Evolutionary conservation across 1,140 invertebrate genomes (phyloP).

Genomic region (Drosophila burlai): DNA sequence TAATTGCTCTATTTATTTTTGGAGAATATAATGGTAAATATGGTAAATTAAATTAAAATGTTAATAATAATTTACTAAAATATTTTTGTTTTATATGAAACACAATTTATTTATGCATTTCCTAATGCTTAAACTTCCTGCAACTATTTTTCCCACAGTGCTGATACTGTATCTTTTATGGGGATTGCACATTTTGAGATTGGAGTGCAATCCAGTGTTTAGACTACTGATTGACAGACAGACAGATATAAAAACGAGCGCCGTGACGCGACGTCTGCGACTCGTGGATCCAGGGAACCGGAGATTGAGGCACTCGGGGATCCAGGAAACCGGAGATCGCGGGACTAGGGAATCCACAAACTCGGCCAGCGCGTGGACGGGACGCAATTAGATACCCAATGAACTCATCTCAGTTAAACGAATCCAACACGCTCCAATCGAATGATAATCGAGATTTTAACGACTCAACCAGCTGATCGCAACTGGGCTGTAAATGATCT

Average conservation of each 20-base stretch:
- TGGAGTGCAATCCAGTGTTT: conserved; percentile 25
- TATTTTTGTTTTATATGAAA: too few relatives aligned
- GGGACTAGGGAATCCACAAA: not conserved
- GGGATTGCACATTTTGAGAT: conserved; percentile 31
- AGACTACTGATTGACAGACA: conserved; percentile 28
- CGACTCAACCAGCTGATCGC: conserved; percentile 25
- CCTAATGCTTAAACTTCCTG: not conserved
- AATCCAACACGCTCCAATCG: conserved; percentile 21
- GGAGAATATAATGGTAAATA: too few relatives aligned
- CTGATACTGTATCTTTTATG: conserved; percentile 46
- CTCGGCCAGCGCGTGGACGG: conserved; percentile 24
- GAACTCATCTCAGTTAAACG: conserved; percentile 32
- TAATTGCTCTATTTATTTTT: too few relatives aligned
- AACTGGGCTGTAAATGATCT: conserved; percentile 18
- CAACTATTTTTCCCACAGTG: conserved; percentile 17
- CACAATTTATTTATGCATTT: not conserved
- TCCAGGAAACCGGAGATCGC: too few relatives aligned
- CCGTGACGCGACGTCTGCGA: conserved; percentile 28
- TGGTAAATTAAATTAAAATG: too few relatives aligned
- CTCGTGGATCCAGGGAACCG: conserved; percentile 1
- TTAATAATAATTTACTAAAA: too few relatives aligned
- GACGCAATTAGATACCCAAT: conserved; percentile 6
- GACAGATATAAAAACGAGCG: conserved; percentile 18
- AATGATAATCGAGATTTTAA: conserved; percentile 27
- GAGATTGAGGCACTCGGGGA: conserved; percentile 1